Base-by-base conservation (phyloP, 2,113 vertebrate genomes). In the Rhea pennata region DNA sequence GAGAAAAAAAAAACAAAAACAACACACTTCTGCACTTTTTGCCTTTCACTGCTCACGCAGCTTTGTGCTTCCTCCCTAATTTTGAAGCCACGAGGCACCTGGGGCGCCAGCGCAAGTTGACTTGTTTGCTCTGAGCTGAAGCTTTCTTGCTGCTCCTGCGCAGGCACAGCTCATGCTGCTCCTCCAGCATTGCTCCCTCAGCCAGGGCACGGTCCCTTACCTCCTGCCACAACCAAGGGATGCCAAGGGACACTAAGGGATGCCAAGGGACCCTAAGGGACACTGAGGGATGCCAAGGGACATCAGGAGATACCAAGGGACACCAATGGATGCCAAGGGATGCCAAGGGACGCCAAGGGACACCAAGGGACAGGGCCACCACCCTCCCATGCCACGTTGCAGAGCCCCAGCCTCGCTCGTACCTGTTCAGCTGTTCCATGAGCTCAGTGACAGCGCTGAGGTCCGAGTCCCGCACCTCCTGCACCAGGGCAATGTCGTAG, bases 401-500 rank as follows among this genome's bases (percentile, higher is more conserved):
- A 58, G 29, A 1, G 58, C 42, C 29, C 69, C 19, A 2, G 59
- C 31, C 70, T 65, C 0, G 1, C n/a, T 50, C 0, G 0, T 96
- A 96, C 96, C 94, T 95, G 92, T 94, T 97, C 82, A 97, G 95
- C 15, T 97, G 96, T 5, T 98, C 95, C 99, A 99, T 97, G 91
- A 99, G 97, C 88, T 77, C 95, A 4, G 94, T 97, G 76, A 98
- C 98, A 0, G 98, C 98, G 1, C 98, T 98, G 88, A 99, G 98
- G 83, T 99, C 98, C 0, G 27, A 92, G 96, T 99, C 99, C 1
- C 98, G 97, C 90, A 99, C 99, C 91, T 99, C 99, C 97, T 99
- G 99, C 89, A 99, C 98, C 39, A 99, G 95, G 62, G 98, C 87
- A 67, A 99, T 72, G 26, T 99, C 99, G 4, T 99, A 99, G 51